Evolutionary conservation across 2,888 invertebrate species (phyloP), one percentile per base, ranked within the genome.

Genomic region (Junonia oenone): DNA sequence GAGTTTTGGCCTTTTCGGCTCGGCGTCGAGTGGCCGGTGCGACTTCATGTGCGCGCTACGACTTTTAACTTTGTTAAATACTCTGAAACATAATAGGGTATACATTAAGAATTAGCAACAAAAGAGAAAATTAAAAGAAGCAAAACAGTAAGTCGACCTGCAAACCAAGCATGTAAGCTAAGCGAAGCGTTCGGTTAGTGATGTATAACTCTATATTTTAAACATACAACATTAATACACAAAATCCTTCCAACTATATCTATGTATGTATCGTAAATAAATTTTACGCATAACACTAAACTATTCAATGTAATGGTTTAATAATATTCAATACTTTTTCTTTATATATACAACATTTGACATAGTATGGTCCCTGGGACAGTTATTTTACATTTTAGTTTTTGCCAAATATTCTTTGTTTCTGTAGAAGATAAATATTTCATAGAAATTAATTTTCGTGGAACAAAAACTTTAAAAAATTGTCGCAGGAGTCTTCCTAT

Each of bases 1-100:
- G 80, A 88, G 87, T 82, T 92, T 93, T 76, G 92, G 91, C 90
- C 93, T 91, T 90, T 92, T 93, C 66, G 93, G 92, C 83, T 95
- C 96, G 84, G 94, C 93, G 91, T 97, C 97, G 82, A 95, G 95
- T 73, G 96, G 95, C 81, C 97, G 95, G 92, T 99, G 99, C 68
- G 98, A 98, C 92, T 99, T 99, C 99, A 99, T 99, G 91, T 99
- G 99, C 66, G 99, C 99, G 91, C 98, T 99, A 90, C 99, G 95
- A 92, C 98, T 99, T 93, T 98, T 98, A 81, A 98, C 97, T 93
- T 98, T 98, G 92, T 94, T 95, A 93, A 98, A 98, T 87, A 98
- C 95, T 93, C 98, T 98, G 94, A 70, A 92, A 92, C 86, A 85
- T 84, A 87, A 90, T 72, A 86, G 83, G 84, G 79, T 78, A 81